phyloP scores from a whole-genome alignment of 2,797 vertebrate genomes.

The Bradypodion pumilum region DNA sequence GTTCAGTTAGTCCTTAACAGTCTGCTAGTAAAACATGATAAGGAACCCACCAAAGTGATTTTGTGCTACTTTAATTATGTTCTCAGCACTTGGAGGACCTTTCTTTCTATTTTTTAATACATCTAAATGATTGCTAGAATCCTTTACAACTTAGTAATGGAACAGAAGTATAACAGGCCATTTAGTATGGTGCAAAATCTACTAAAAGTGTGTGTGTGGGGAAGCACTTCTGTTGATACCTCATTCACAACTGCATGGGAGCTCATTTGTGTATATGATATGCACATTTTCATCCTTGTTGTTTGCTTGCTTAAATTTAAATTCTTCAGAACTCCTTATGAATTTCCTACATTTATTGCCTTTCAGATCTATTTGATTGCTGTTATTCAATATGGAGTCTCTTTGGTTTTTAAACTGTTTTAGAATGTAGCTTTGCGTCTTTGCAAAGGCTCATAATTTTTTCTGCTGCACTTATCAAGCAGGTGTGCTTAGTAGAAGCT shows the following conservation, averaged over 20 bases:
- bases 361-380: not conserved
- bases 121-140: constrained; percentile 14
- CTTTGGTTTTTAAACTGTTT: too few species aligned
- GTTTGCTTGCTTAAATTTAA: not conserved
- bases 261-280: not conserved
- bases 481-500: too few species aligned
- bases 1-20: constrained; percentile 62
- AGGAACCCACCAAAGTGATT: constrained; percentile 59
- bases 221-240: not conserved
- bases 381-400: too few species aligned
- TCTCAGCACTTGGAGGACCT: constrained; percentile 32
- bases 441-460: too few species aligned
- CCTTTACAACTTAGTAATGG: not conserved
- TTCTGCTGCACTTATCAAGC: too few species aligned
- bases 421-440: too few species aligned
- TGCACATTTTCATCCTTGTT: not conserved
- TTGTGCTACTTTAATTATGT: constrained; percentile 63
- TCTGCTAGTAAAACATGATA: constrained; percentile 64
- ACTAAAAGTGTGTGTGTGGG: constrained; percentile 24
- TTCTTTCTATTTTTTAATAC: constrained; percentile 35
- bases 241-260: not conserved
- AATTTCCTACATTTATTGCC: not conserved
- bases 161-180: not conserved
- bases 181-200: not conserved
- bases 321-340: not conserved